Conservation (phyloP, 2,888 invertebrate genomes). For the Eristalinus sepulchralis region DNA sequence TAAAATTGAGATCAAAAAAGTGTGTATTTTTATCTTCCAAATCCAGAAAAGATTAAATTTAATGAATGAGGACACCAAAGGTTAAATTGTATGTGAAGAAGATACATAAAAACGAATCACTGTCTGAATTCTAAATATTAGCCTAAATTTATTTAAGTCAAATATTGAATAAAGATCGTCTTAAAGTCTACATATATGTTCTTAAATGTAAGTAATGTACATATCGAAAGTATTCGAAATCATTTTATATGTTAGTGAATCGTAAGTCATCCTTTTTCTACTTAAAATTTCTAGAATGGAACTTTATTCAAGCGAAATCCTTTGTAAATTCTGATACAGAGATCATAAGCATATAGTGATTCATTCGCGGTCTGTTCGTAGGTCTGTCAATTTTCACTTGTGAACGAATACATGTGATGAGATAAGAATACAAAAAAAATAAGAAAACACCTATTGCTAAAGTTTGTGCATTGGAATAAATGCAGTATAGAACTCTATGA, state of each 20-base stretch:
- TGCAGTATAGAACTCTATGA: slow-evolving; percentile 53
- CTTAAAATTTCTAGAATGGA: background rate
- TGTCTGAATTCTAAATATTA: background rate
- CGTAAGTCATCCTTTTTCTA: background rate
- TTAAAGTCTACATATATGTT: slow-evolving; percentile 4
- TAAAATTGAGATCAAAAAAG: no score
- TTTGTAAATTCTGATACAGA: background rate
- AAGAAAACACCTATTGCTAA: slow-evolving; percentile 13
- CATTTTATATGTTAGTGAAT: background rate
- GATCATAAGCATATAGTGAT: slow-evolving; percentile 6
- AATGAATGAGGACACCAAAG: no score
- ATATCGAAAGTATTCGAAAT: slow-evolving; percentile 3
- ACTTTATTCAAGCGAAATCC: background rate
- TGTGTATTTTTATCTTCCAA: no score
- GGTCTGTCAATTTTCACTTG: slow-evolving; percentile 38
- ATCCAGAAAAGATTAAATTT: no score
- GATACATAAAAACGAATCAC: no score
- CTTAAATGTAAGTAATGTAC: background rate
- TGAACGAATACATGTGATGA: slow-evolving; percentile 36
- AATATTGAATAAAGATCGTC: background rate
- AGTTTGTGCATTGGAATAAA: slow-evolving; percentile 64
- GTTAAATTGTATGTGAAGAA: no score
- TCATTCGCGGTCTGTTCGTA: background rate
- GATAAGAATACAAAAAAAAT: background rate
- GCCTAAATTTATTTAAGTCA: background rate